These are phyloP conservation scores for Oreonectes daqikongensis DNA, from an alignment of 2,797 vertebrate genomes.

Conservation along the genomic window DNA sequence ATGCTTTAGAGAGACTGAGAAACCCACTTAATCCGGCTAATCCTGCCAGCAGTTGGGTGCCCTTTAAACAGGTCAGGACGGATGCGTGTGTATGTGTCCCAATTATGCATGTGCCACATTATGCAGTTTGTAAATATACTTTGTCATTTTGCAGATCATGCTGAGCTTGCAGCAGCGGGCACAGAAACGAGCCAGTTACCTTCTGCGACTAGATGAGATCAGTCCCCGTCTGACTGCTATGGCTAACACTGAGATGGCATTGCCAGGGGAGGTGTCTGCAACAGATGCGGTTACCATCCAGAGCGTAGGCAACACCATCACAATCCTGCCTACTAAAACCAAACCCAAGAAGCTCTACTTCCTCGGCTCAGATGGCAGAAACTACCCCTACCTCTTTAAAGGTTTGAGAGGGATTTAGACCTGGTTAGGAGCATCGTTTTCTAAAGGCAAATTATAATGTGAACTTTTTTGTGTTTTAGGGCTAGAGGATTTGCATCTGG, in stretches of 20 bases:
- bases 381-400: conserved; percentile 98
- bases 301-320: conserved; percentile 93
- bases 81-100: neutral
- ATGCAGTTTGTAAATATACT: neutral
- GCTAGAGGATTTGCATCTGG: conserved; percentile 94
- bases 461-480: conserved; percentile 71
- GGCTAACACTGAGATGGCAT: conserved; percentile 92
- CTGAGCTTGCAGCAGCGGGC: conserved; percentile 95
- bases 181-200: conserved; percentile 94
- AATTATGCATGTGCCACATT: neutral
- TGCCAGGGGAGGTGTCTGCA: conserved; percentile 93
- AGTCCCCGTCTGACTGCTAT: conserved; percentile 92
- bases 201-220: conserved; percentile 92
- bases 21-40: conserved; percentile 93
- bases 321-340: conserved; percentile 97
- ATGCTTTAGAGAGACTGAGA: conserved; percentile 88
- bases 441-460: neutral
- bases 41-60: conserved; percentile 95
- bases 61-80: conserved; percentile 90
- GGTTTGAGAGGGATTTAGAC: conserved; percentile 69
- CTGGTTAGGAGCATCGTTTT: no score
- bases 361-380: conserved; percentile 93
- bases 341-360: conserved; percentile 98
- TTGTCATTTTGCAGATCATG: conserved; percentile 83
- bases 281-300: conserved; percentile 94